Evolutionary conservation across 2,888 invertebrate genomes (phyloP).

Genomic region (Agonopterix arenella): DNA sequence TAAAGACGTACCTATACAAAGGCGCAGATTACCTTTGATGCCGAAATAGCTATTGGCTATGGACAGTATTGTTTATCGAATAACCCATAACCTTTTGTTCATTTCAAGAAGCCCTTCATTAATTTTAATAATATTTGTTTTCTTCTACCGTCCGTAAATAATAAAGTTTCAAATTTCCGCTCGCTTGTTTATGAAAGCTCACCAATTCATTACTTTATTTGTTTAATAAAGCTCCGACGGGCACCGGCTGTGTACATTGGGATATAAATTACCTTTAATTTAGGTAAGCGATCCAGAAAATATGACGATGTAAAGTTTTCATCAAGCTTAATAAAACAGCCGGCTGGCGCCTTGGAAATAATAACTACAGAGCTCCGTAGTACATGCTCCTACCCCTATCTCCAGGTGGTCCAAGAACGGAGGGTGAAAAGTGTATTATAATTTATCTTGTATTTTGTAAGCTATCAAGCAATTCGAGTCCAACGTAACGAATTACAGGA

Average conservation of each 20-base stretch:
- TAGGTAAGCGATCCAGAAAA: constrained; percentile 69
- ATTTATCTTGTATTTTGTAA: too few species aligned
- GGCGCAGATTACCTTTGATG: too few species aligned
- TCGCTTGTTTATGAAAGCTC: constrained; percentile 57
- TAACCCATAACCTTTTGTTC: constrained; percentile 18
- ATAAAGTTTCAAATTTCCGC: constrained; percentile 57
- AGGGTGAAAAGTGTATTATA: too few species aligned
- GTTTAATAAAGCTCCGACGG: constrained; percentile 66
- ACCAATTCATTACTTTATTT: constrained; percentile 69
- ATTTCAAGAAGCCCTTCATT: constrained; percentile 28
- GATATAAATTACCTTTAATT: constrained; percentile 74
- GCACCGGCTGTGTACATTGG: constrained; percentile 58
- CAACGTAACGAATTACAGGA: too few species aligned
- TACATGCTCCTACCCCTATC: too few species aligned
- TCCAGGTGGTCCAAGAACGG: too few species aligned
- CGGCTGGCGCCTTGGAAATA: constrained; percentile 1
- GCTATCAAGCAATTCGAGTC: too few species aligned
- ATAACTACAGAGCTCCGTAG: too few species aligned
- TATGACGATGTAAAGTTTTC: constrained; percentile 70
- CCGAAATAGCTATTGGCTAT: background rate
- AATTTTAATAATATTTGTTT: constrained; percentile 34
- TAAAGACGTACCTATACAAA: background rate
- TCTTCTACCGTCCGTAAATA: constrained; percentile 47
- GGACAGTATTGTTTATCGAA: constrained; percentile 15
- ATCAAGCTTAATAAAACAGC: constrained; percentile 56